Conservation (phyloP, 2,113 vertebrate genomes). For the Balaeniceps rex region DNA sequence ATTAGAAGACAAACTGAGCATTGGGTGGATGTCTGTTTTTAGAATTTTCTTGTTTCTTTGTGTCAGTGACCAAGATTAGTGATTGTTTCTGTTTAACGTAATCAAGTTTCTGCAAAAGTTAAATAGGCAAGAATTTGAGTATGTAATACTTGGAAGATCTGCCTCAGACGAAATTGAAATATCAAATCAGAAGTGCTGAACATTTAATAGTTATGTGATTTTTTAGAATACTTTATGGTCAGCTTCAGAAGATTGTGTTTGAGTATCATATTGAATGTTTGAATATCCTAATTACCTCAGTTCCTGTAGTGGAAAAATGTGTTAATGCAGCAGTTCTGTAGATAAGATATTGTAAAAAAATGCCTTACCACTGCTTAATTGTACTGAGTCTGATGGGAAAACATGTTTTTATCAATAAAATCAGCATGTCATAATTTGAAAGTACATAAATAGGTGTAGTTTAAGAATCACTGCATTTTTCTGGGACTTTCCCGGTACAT, state of each 20-base stretch:
- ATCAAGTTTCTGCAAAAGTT: neutral
- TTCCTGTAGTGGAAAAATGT: neutral
- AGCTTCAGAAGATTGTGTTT: neutral
- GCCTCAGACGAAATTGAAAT: neutral
- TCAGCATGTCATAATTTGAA: neutral
- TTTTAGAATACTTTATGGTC: neutral
- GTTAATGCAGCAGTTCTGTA: slow-evolving; percentile 2
- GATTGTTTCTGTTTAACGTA: neutral
- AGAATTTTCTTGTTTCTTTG: neutral
- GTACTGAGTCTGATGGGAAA: neutral
- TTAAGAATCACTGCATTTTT: neutral
- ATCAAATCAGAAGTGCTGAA: neutral
- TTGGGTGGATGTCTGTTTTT: neutral
- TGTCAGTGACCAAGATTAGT: neutral
- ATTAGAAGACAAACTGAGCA: neutral
- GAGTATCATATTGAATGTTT: neutral
- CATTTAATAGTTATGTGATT: neutral
- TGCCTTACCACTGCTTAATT: neutral
- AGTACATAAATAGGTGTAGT: neutral
- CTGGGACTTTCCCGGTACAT: neutral
- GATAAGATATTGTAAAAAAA: neutral
- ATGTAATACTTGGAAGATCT: neutral
- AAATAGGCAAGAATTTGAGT: neutral
- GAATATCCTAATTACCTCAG: neutral
- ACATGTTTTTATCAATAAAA: neutral